These are phyloP conservation scores for Machimus rusticus DNA, from an alignment of 2,888 invertebrate genomes.

Conservation along the genomic window DNA sequence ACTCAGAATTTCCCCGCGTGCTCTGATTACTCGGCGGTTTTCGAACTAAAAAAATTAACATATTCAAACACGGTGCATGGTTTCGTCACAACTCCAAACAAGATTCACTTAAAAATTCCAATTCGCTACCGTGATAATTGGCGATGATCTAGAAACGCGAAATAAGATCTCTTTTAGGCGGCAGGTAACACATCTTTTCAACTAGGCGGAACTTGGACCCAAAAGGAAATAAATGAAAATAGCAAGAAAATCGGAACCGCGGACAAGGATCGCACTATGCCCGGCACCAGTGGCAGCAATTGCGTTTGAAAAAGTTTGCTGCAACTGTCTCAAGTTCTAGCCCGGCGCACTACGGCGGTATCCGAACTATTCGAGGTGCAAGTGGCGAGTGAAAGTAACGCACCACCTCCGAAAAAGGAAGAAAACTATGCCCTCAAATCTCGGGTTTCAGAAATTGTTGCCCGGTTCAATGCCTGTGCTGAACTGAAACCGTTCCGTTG, in stretches of 20 bases:
- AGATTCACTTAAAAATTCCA: slow-evolving; percentile 29
- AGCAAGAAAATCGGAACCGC: not conserved
- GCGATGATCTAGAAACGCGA: not conserved
- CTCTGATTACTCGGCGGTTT: not conserved
- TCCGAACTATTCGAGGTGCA: slow-evolving; percentile 7
- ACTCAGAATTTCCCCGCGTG: slow-evolving; percentile 41
- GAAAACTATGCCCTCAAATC: slow-evolving; percentile 2
- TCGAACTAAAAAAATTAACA: slow-evolving; percentile 46
- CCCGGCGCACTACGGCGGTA: not conserved
- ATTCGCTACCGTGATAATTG: slow-evolving; percentile 41
- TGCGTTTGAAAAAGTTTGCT: not conserved
- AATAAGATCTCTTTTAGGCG: slow-evolving; percentile 10
- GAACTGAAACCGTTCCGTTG: slow-evolving; percentile 61
- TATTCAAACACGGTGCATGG: slow-evolving; percentile 49
- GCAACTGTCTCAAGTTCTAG: slow-evolving; percentile 2
- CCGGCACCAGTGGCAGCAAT: not conserved
- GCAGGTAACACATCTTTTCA: not conserved
- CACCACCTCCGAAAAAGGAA: slow-evolving; percentile 32
- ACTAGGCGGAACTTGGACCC: not conserved
- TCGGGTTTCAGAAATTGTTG: slow-evolving; percentile 56
- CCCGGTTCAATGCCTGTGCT: slow-evolving; percentile 63
- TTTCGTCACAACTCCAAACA: slow-evolving; percentile 27
- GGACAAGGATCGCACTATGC: not conserved
- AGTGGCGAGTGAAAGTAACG: slow-evolving; percentile 24
- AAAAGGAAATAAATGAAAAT: not conserved